Conservation (phyloP, 1,140 invertebrate species). For the Leptinotarsa lineolata region DNA sequence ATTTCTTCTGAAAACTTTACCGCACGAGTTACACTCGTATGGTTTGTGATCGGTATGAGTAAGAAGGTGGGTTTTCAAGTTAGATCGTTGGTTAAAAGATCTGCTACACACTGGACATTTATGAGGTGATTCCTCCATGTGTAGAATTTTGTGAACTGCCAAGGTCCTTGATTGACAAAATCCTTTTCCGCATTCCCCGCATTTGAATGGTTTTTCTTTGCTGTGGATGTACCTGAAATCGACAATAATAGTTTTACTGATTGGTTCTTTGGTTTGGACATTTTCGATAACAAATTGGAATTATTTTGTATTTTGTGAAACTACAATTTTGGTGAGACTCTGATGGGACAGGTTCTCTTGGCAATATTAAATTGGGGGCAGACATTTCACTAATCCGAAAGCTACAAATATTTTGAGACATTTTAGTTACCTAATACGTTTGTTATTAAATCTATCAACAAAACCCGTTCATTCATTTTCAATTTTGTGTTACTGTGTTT, state of each 20-base stretch:
- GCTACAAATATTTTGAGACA: no score
- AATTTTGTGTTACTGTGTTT: no score
- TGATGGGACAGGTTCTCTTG: no score
- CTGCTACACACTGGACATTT: slow-evolving; percentile 88
- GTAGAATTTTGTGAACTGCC: slow-evolving; percentile 90
- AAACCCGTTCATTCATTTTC: no score
- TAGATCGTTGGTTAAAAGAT: slow-evolving; percentile 89
- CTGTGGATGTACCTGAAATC: slow-evolving; percentile 91
- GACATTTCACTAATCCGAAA: no score
- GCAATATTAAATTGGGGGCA: no score
- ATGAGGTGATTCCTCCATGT: slow-evolving; percentile 90
- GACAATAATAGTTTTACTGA: slow-evolving; percentile 41
- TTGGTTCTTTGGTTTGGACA: not conserved
- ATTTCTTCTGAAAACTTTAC: slow-evolving; percentile 84
- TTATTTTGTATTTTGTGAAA: no score
- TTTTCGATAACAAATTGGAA: no score
- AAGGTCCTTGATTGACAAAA: slow-evolving; percentile 94
- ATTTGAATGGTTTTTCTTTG: slow-evolving; percentile 97
- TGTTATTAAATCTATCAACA: no score
- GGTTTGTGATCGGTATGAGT: slow-evolving; percentile 95
- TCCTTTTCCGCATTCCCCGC: slow-evolving; percentile 92
- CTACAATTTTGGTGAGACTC: no score
- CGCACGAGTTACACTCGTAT: slow-evolving; percentile 89
- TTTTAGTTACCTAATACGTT: no score
- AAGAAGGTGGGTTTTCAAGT: slow-evolving; percentile 90